Evolutionary conservation across 2,113 vertebrate genomes (phyloP).

Genomic region (Jaculus jaculus): DNA sequence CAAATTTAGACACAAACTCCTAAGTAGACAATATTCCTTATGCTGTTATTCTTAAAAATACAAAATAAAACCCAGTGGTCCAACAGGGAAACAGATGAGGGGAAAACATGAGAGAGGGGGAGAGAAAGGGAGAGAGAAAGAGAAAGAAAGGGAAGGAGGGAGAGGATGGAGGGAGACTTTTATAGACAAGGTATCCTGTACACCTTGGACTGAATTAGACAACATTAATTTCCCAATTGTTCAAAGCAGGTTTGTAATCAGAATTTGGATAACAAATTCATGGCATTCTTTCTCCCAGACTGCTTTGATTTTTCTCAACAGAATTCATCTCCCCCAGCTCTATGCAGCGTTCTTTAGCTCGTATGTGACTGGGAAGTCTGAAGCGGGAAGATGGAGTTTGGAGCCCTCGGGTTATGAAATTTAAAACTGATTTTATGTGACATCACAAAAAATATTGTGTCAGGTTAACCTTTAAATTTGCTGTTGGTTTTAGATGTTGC

Average conservation of each 20-base stretch:
- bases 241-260: background rate
- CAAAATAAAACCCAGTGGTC: background rate
- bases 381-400: background rate
- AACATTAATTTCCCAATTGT: background rate
- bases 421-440: constrained; percentile 33
- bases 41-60: background rate
- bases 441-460: background rate
- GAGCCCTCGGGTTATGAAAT: background rate
- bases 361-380: background rate
- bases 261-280: background rate
- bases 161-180: background rate
- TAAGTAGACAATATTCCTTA: background rate
- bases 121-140: background rate
- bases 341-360: background rate
- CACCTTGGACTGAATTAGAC: background rate
- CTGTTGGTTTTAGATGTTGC: background rate
- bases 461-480: constrained; percentile 22
- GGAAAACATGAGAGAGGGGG: background rate
- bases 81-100: background rate
- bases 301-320: background rate
- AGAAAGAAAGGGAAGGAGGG: background rate
- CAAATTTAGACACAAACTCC: background rate
- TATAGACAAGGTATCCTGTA: background rate
- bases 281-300: background rate
- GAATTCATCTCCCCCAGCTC: background rate